Percentiles rank a stretch among this genome's conserved stretches.
Conservation (phyloP, 2,888 invertebrate species). For the Napeogenes sylphis region DNA sequence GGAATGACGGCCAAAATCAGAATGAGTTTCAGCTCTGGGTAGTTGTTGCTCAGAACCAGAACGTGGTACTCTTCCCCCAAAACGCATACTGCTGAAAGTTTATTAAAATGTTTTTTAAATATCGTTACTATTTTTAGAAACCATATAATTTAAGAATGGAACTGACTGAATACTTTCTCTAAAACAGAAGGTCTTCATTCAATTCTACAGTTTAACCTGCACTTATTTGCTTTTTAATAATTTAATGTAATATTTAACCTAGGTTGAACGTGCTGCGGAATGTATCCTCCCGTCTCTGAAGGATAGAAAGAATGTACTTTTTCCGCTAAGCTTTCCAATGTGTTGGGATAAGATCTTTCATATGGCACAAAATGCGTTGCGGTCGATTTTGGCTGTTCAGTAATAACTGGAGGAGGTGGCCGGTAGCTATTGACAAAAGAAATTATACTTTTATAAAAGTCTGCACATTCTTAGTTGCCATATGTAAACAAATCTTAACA, state of each 20-base stretch:
- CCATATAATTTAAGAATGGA: too few relatives aligned
- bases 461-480: not conserved
- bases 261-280: conserved; percentile 16
- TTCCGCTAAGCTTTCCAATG: conserved; percentile 93
- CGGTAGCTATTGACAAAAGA: conserved; percentile 76
- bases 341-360: conserved; percentile 90
- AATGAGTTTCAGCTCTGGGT: conserved; percentile 88
- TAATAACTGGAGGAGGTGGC: conserved; percentile 92
- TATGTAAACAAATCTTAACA: too few relatives aligned
- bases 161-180: too few relatives aligned
- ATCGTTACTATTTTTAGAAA: too few relatives aligned
- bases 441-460: conserved; percentile 2
- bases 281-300: conserved; percentile 60
- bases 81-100: conserved; percentile 48
- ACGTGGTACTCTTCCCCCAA: conserved; percentile 82
- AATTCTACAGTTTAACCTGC: not conserved
- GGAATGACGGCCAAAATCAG: conserved; percentile 91
- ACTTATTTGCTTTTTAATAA: not conserved
- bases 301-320: conserved; percentile 93
- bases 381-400: conserved; percentile 90
- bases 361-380: conserved; percentile 91
- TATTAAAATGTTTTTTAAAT: conserved; percentile 6
- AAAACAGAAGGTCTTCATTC: too few relatives aligned
- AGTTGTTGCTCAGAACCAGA: conserved; percentile 95
- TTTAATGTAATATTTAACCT: not conserved